These are phyloP conservation scores for Callopanchax toddi DNA, from an alignment of 2,113 vertebrate species.

Conservation along the genomic window DNA sequence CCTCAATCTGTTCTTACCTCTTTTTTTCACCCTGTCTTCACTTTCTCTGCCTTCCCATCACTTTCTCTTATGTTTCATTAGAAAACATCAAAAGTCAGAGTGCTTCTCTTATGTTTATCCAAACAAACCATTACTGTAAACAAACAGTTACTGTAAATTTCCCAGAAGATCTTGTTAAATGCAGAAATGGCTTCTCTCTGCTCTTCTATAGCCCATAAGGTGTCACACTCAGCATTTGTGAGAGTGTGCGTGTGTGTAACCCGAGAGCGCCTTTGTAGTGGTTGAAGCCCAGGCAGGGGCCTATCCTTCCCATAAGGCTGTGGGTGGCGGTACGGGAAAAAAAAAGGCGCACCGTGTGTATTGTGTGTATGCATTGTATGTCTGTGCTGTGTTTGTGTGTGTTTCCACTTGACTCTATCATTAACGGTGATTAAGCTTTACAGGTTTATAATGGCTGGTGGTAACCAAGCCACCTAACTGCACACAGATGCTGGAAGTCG, in stretches of 20 bases:
- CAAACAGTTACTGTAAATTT: slow-evolving; percentile 80
- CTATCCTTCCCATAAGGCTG: slow-evolving; percentile 77
- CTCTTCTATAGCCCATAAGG: slow-evolving; percentile 71
- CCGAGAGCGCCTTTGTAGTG: slow-evolving; percentile 75
- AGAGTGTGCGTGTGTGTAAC: slow-evolving; percentile 72
- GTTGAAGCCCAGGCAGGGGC: slow-evolving; percentile 69
- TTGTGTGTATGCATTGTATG: slow-evolving; percentile 43
- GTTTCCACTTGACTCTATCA: slow-evolving; percentile 77
- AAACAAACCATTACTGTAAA: slow-evolving; percentile 81
- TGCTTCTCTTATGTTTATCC: slow-evolving; percentile 77
- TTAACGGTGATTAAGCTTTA: slow-evolving; percentile 79
- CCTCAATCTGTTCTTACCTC: slow-evolving; percentile 19
- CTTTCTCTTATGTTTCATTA: slow-evolving; percentile 76
- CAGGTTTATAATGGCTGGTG: slow-evolving; percentile 74
- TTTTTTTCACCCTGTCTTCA: neutral
- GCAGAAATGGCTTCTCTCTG: slow-evolving; percentile 74
- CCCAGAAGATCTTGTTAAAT: slow-evolving; percentile 82
- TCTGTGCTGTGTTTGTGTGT: slow-evolving; percentile 54
- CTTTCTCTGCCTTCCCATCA: slow-evolving; percentile 58
- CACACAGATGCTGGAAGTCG: slow-evolving; percentile 82
- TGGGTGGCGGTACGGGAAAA: slow-evolving; percentile 76
- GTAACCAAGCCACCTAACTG: slow-evolving; percentile 76
- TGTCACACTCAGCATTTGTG: slow-evolving; percentile 79
- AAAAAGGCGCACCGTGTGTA: slow-evolving; percentile 54
- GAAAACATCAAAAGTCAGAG: slow-evolving; percentile 79